Evolutionary conservation across 1,140 invertebrate species (phyloP), one percentile per base, ranked within the genome.

Genomic region (Pogonomyrmex barbatus): DNA sequence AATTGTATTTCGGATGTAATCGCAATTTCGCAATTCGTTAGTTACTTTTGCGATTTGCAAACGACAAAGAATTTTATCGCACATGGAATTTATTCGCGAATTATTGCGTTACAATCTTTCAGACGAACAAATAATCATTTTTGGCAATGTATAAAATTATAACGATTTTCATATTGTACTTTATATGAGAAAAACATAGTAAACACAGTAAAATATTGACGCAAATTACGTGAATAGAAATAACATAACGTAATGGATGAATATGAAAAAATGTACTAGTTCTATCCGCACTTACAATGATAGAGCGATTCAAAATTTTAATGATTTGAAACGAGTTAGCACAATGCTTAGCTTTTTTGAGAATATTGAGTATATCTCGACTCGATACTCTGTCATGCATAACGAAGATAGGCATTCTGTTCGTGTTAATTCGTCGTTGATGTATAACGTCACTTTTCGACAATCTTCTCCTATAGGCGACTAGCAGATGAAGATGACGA

Each of bases 401-500:
- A 87, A 75, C 60, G 56, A 90, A 87, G 88, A 75, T 90, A 90
- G 89, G 85, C 54, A 52, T 84, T 87, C 63, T 82, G 33, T 76
- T 75, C 47, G 76, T 81, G 78, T 65, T 76, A 52, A 24, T 58
- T 12, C 1, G 2, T 54, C 65, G 8, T 10, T 12, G 12, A 33
- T 67, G 60, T 47, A 68, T 50, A 85, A 81, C 56, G 2, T 33
- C 47, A 10, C 50, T 47, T 42, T 9, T 12, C 30, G 24, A 58
- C 56, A 12, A 54, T 88, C 90, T 88, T 85, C 85, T 88, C 76
- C 63, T 17, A 1, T 94, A 97, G 97, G 94, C 95, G 97, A 88
- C 93, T 97, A 92, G 97, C 97, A 42, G 98, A 99, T 88, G 98
- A 99, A 94, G 98, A 99, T 93, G 98, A 99, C 95, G 98, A 99